Base-by-base conservation (phyloP, 1,140 invertebrate species). In the Zaprionus capensis region DNA sequence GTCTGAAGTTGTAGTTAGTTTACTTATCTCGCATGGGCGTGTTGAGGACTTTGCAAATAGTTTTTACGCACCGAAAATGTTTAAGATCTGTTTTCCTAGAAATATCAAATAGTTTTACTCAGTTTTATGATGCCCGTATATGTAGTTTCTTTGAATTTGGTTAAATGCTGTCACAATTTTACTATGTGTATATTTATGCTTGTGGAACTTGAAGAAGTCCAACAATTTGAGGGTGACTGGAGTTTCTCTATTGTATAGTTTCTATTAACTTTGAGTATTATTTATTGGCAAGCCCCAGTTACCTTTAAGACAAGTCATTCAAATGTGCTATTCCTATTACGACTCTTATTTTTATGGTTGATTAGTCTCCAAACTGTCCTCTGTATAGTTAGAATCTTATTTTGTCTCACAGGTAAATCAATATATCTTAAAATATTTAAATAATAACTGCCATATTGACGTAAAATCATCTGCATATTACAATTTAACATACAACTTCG, bases 31-130 rank as follows among this genome's bases (percentile, higher is more conserved):
- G 44, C 65, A 71, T 49, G 22, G 51, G 55, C 36, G 65, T 75
- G 71, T 79, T 82, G 71, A 59, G 57, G 46, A 67, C 28, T 46
- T 49, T 76, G 77, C 75, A 86, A 72, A 57, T 86, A 64, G 82
- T 82, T 86, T 79, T 72, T 36, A 57, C 58, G 76, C 76, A 82
- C 76, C 57, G 53, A 51, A 66, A 26, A 59, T 22, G 51, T 44
- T 28, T 31, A 26, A n/a, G 38, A 58, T 67, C 17, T 58, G 31
- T 41, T 66, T 24, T 55, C 51, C 41, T 46, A 46, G n/a, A 17
- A 46, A 46, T 28, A 41, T 46, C 59, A 56, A 41, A 26, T 64
- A 62, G 61, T 63, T 63, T 24, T 36, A 46, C 15, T 44, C 41
- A 44, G 41, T 44, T 44, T 44, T 9, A 44, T n/a, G n/a, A 9